Conservation (phyloP, 2,888 invertebrate genomes). For the Polyploca ridens region DNA sequence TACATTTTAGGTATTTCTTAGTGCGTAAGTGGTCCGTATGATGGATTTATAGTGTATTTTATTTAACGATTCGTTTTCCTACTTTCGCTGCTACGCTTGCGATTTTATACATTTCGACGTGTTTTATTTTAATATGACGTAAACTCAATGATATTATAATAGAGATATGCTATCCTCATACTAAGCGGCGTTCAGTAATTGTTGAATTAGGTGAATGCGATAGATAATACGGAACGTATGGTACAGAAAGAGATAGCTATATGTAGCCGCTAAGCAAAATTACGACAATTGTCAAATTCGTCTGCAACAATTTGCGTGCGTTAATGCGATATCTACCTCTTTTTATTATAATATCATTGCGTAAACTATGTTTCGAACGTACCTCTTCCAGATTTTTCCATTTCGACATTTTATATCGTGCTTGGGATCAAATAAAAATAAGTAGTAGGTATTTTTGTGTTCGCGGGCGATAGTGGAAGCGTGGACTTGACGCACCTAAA, state of each 20-base stretch:
- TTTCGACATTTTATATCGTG: constrained; percentile 72
- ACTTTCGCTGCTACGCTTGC: constrained; percentile 59
- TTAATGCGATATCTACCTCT: too few relatives aligned
- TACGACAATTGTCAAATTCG: too few relatives aligned
- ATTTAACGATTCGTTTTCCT: constrained; percentile 38
- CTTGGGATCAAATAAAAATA: constrained; percentile 82
- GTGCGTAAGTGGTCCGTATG: constrained; percentile 79
- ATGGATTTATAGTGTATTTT: constrained; percentile 62
- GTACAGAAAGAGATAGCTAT: too few relatives aligned
- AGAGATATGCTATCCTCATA: too few relatives aligned
- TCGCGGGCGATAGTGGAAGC: constrained; percentile 17
- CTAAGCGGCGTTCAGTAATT: too few relatives aligned
- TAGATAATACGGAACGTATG: too few relatives aligned
- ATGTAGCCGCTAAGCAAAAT: too few relatives aligned
- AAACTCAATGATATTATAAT: too few relatives aligned
- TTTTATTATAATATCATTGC: too few relatives aligned
- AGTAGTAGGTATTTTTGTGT: constrained; percentile 60
- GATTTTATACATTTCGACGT: constrained; percentile 43
- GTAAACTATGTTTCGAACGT: constrained; percentile 35
- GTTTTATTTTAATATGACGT: constrained; percentile 41
- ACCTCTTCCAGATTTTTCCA: constrained; percentile 33
- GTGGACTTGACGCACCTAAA: constrained; percentile 21
- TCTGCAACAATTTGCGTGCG: too few relatives aligned
- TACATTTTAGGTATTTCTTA: constrained; percentile 81
- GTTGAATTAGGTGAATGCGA: too few relatives aligned